Evolutionary conservation across 2,797 vertebrate species (phyloP), one percentile per base, ranked within the genome.

Genomic region (Sebastes hubbsi): DNA sequence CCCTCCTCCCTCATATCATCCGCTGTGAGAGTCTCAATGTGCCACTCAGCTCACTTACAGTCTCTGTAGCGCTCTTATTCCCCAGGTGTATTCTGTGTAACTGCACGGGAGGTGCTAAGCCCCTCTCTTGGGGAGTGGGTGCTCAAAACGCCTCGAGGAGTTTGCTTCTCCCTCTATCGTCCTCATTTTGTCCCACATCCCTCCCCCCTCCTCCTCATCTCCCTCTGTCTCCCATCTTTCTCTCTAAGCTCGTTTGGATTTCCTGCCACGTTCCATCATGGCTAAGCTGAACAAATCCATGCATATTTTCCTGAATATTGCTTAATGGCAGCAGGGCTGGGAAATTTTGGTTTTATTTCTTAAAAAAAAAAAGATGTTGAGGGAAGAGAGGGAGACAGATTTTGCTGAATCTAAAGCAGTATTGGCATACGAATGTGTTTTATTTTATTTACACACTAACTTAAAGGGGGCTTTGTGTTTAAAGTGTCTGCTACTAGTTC

Each of bases 211-310:
- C 52, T 36, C 18, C 38, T 56, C 59, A 20, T 34, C 55, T 63
- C 60, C n/a, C 36, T 84, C 75, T 36, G 12, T 59, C 34, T 46
- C 27, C 38, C 34, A 69, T 82, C 52, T 72, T 49, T 64, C 54
- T 77, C 52, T 81, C 54, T 78, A 86, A 91, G 84, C 88, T 88
- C 72, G 67, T 87, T 93, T 88, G 72, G 78, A 91, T 87, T 90
- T 81, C 86, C 64, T 79, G 78, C 80, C 87, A 83, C 64, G 69
- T 88, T 77, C 79, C 68, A 72, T 82, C n/a, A 52, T 36, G 59
- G 60, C 80, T 90, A 92, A 93, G 90, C 87, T 84, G 87, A 87
- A 92, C 83, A 92, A 92, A 94, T 91, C 90, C 81, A 29, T 84
- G 80, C 79, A 90, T 90, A 89, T 92, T 92, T 91, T 73, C 62